phyloP scores from a whole-genome alignment of 2,888 invertebrate genomes.

The Ypsolopha sequella region DNA sequence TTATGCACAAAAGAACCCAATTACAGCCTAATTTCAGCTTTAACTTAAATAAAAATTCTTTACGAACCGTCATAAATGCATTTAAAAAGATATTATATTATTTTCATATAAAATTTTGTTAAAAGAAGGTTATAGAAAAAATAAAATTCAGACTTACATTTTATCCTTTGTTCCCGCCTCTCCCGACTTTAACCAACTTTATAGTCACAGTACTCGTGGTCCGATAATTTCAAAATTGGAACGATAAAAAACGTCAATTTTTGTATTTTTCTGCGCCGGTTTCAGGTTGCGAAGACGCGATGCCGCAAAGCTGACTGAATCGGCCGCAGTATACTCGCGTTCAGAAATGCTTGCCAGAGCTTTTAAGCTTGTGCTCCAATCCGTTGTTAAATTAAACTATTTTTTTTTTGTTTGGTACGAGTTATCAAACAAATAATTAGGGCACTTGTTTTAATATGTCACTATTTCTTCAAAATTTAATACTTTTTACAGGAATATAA shows the following conservation, averaged over 20 bases:
- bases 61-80: background rate
- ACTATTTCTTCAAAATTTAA: too few species aligned
- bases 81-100: background rate
- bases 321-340: conserved; percentile 56
- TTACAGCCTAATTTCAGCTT: too few species aligned
- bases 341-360: conserved; percentile 23
- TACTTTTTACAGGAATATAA: too few species aligned
- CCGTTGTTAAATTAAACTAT: too few species aligned
- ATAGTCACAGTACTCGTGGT: too few species aligned
- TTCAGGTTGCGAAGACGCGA: conserved; percentile 14
- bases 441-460: too few species aligned
- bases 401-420: too few species aligned
- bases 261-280: background rate
- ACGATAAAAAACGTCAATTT: background rate
- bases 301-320: conserved; percentile 54
- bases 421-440: too few species aligned
- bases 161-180: background rate
- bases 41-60: too few species aligned
- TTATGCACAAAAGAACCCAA: too few species aligned
- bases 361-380: background rate
- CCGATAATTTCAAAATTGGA: background rate
- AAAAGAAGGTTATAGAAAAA: background rate
- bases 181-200: background rate
- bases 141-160: background rate
- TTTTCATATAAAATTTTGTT: background rate